Conservation (phyloP, 2,888 invertebrate genomes). For the Nomada ferruginata region DNA sequence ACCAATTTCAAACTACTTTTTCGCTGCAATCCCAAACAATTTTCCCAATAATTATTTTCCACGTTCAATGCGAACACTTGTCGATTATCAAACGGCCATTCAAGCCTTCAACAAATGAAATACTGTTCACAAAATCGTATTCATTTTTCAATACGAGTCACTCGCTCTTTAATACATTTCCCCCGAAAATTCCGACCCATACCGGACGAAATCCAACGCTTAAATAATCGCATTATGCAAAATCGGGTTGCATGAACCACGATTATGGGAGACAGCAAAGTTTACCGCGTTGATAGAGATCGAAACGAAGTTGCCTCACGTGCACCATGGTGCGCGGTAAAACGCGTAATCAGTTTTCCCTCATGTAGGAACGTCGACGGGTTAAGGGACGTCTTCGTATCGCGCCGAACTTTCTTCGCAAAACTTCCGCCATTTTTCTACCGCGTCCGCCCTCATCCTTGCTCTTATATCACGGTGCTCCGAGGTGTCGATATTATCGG, state of each 20-base stretch:
- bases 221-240: slow-evolving; percentile 76
- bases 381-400: slow-evolving; percentile 48
- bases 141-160: neutral
- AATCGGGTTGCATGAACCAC: slow-evolving; percentile 71
- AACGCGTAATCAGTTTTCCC: slow-evolving; percentile 64
- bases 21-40: too few relatives aligned
- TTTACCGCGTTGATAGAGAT: slow-evolving; percentile 65
- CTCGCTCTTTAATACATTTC: neutral
- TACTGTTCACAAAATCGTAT: neutral
- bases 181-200: neutral
- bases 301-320: slow-evolving; percentile 58
- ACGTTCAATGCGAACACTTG: too few relatives aligned
- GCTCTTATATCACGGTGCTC: neutral
- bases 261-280: slow-evolving; percentile 65
- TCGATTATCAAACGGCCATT: too few relatives aligned
- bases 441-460: neutral
- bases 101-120: too few relatives aligned
- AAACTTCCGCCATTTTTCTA: slow-evolving; percentile 58
- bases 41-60: too few relatives aligned
- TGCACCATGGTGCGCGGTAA: slow-evolving; percentile 56
- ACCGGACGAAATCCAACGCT: slow-evolving; percentile 50
- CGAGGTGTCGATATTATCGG: slow-evolving; percentile 58
- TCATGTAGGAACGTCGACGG: slow-evolving; percentile 48
- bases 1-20: too few relatives aligned
- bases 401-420: slow-evolving; percentile 51